A percentile compares a stretch with the other conserved stretches of the same genome.
phyloP scores from a whole-genome alignment of 2,113 vertebrate genomes.

The Ploceus nigricollis region DNA sequence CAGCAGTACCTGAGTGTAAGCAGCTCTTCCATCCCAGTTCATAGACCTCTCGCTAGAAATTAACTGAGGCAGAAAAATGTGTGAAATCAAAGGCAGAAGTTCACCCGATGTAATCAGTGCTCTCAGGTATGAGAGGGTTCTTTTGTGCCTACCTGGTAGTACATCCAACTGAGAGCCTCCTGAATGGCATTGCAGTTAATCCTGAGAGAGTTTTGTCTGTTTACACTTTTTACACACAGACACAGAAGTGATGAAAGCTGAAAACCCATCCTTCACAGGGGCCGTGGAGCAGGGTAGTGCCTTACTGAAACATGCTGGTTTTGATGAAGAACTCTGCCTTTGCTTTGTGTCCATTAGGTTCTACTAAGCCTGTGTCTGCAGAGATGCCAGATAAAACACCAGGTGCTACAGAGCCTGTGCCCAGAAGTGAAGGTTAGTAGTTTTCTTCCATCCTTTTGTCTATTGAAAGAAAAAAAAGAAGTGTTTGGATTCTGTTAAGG shows the following conservation, averaged over 20 bases:
- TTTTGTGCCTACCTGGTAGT: neutral
- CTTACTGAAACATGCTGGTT: neutral
- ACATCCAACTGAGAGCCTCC: neutral
- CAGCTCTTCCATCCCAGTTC: neutral
- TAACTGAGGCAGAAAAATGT: neutral
- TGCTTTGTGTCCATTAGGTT: constrained; percentile 52
- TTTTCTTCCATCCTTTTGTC: neutral
- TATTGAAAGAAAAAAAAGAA: neutral
- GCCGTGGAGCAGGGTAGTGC: neutral
- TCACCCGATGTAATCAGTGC: neutral
- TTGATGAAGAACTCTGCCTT: constrained; percentile 5
- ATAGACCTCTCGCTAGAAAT: neutral
- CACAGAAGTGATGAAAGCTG: neutral
- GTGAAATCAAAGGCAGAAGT: neutral
- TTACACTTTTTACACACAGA: neutral
- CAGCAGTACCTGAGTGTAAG: neutral
- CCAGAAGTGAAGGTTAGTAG: constrained; percentile 31
- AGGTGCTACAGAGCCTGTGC: constrained; percentile 21
- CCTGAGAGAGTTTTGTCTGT: neutral
- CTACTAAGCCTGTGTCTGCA: neutral
- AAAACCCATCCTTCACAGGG: neutral
- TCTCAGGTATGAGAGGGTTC: neutral
- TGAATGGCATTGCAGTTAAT: neutral
- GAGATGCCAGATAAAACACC: constrained; percentile 65
- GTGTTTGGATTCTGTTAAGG: neutral